Evolutionary conservation across 2,113 vertebrate genomes (phyloP).

Genomic region (Epinephelus fuscoguttatus): DNA sequence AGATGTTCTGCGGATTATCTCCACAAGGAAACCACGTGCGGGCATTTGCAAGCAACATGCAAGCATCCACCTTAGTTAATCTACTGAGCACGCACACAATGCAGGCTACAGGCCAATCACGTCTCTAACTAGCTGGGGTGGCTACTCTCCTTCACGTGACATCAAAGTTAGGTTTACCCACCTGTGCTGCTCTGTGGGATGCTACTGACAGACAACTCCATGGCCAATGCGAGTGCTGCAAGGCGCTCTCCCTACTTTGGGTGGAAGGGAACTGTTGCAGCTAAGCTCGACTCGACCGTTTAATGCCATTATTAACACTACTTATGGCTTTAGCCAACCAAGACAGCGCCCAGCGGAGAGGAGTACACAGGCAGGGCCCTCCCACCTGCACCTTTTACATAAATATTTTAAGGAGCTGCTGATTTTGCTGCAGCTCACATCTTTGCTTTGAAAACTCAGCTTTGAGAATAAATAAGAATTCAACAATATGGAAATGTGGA

Average conservation of each 20-base stretch:
- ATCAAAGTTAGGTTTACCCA: constrained; percentile 69
- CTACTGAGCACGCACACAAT: constrained; percentile 53
- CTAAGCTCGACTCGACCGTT: constrained; percentile 69
- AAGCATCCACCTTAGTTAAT: constrained; percentile 59
- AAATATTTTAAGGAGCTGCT: constrained; percentile 42
- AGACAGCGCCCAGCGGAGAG: constrained; percentile 53
- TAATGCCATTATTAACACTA: constrained; percentile 82
- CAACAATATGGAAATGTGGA: constrained; percentile 41
- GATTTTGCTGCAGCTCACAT: constrained; percentile 30
- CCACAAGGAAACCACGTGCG: constrained; percentile 66
- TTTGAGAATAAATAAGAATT: constrained; percentile 34
- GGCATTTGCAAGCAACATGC: constrained; percentile 32
- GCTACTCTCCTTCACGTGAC: constrained; percentile 67
- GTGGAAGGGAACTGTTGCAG: constrained; percentile 71
- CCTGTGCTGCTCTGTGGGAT: constrained; percentile 79
- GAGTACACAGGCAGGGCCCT: constrained; percentile 57
- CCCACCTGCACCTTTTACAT: constrained; percentile 68
- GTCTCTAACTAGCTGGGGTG: constrained; percentile 29
- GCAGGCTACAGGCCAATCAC: constrained; percentile 42
- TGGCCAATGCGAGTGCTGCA: constrained; percentile 72
- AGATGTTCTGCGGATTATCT: constrained; percentile 76
- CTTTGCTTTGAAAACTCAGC: constrained; percentile 40
- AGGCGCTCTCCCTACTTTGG: constrained; percentile 66
- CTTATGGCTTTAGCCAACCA: constrained; percentile 84
- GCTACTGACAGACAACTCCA: constrained; percentile 82